phyloP scores from a whole-genome alignment of 2,888 invertebrate species.

The Lamellibrachia columna region DNA sequence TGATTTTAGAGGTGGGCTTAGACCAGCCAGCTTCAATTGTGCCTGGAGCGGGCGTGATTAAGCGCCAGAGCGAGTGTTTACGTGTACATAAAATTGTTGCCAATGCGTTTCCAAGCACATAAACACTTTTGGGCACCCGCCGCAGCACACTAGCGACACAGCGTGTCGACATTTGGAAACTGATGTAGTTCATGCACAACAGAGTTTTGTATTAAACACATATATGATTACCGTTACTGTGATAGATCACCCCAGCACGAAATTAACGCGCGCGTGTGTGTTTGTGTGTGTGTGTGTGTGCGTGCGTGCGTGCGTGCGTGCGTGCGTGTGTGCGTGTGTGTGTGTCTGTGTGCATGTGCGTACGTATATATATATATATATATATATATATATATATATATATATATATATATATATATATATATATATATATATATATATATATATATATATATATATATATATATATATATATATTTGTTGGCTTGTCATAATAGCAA shows the following conservation, averaged over 20 bases:
- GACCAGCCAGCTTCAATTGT: not conserved
- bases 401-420: not conserved
- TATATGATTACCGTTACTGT: not conserved
- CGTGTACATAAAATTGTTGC: constrained; percentile 3
- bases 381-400: not conserved
- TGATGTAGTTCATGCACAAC: not conserved
- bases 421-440: not conserved
- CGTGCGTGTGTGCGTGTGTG: not conserved
- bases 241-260: not conserved
- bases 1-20: constrained; percentile 11
- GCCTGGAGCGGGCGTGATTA: not conserved
- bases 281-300: not conserved
- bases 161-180: not conserved
- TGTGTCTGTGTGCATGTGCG: not conserved
- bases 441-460: not conserved
- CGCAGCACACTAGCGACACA: not conserved
- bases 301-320: not conserved
- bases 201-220: not conserved
- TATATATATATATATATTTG: not conserved
- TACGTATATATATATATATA: not conserved
- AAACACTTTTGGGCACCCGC: not conserved
- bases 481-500: too few relatives aligned
- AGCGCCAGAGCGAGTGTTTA: constrained; percentile 3
- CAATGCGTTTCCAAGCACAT: constrained; percentile 12
- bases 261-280: too few relatives aligned